Evolutionary conservation across 2,888 invertebrate species (phyloP).

Genomic region (Hesperia comma): DNA sequence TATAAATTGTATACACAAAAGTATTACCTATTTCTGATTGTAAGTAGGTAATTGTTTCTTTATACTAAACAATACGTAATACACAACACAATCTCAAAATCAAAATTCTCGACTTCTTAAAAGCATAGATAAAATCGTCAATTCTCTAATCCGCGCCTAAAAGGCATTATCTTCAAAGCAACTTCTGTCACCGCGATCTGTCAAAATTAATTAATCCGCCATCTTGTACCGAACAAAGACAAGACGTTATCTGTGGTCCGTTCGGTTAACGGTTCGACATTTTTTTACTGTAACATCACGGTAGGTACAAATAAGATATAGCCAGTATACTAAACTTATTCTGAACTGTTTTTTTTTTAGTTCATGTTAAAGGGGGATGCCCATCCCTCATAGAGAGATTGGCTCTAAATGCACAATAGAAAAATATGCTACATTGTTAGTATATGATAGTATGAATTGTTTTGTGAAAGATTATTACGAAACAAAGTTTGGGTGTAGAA

Average conservation of each 20-base stretch:
- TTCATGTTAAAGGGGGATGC: not conserved
- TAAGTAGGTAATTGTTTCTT: no score
- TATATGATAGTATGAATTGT: no score
- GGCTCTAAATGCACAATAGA: no score
- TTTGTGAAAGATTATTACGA: no score
- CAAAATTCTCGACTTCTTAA: constrained; percentile 18
- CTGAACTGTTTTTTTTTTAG: not conserved
- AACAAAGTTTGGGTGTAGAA: no score
- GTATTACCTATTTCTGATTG: no score
- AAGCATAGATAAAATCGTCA: constrained; percentile 33
- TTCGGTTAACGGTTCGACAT: constrained; percentile 62
- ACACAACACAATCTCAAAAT: no score
- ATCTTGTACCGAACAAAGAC: constrained; percentile 36
- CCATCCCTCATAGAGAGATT: no score
- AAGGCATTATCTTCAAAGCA: constrained; percentile 36
- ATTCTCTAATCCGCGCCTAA: constrained; percentile 29
- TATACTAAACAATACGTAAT: no score
- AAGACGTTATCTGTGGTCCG: constrained; percentile 49
- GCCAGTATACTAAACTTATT: no score
- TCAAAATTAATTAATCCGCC: constrained; percentile 37
- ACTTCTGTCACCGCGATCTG: constrained; percentile 34
- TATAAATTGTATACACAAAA: no score
- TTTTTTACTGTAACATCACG: constrained; percentile 60
- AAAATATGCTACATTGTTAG: no score
- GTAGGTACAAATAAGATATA: constrained; percentile 2